Conservation (phyloP, 2,888 invertebrate genomes). For the Clanis bilineata region DNA sequence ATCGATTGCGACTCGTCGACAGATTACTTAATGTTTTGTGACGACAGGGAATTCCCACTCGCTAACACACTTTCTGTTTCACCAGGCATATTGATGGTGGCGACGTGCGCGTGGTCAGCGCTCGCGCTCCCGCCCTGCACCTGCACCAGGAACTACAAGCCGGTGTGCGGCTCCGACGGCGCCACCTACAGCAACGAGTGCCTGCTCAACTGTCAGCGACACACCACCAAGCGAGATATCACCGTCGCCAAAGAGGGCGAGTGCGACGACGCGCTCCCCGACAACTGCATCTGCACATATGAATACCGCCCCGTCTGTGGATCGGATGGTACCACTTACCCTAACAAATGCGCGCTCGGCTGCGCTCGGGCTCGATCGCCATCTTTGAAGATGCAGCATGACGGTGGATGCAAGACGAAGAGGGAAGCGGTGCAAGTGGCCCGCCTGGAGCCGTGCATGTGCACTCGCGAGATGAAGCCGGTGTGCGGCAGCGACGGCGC, state of each 20-base stretch:
- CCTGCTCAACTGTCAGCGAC: constrained; percentile 27
- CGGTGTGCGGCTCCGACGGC: constrained; percentile 70
- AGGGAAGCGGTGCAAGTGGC: constrained; percentile 28
- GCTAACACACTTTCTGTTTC: constrained; percentile 13
- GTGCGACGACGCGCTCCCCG: constrained; percentile 21
- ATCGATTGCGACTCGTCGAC: neutral
- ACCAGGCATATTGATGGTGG: constrained; percentile 17
- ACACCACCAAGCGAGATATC: constrained; percentile 2
- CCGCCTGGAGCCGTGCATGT: constrained; percentile 27
- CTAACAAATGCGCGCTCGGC: constrained; percentile 39
- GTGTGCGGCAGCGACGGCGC: constrained; percentile 47
- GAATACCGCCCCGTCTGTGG: constrained; percentile 46
- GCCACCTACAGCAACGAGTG: constrained; percentile 83
- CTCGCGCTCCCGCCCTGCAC: constrained; percentile 22
- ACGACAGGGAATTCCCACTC: constrained; percentile 7
- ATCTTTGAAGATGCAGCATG: constrained; percentile 24
- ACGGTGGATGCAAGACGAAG: constrained; percentile 27
- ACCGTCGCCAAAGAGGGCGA: constrained; percentile 8
- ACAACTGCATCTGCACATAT: constrained; percentile 32
- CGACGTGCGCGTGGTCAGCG: constrained; percentile 15
- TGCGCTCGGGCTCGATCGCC: constrained; percentile 28
- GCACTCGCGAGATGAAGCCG: constrained; percentile 35
- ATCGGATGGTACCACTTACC: constrained; percentile 43
- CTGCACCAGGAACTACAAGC: constrained; percentile 23
- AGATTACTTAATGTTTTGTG: constrained; percentile 3